These are phyloP conservation scores for Euschistus heros DNA, from an alignment of 1,140 invertebrate species.

Conservation along the genomic window DNA sequence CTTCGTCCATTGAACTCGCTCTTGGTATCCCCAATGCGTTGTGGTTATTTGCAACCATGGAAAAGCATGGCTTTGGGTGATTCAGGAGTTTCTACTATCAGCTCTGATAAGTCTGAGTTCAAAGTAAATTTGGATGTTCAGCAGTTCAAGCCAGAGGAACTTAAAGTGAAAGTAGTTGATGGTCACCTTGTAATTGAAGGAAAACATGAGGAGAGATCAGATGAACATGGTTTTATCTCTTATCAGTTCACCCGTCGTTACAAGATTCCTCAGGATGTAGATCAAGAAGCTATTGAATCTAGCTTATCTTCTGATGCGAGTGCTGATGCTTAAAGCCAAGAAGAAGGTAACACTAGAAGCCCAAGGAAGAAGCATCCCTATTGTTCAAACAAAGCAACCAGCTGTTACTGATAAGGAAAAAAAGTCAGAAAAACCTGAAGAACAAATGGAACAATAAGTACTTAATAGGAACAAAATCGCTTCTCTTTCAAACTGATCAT, in stretches of 20 bases:
- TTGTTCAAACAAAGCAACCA: not conserved
- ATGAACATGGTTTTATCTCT: constrained; percentile 50
- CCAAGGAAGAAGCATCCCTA: not conserved
- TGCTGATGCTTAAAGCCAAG: constrained; percentile 49
- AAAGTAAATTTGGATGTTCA: constrained; percentile 57
- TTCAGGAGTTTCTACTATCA: constrained; percentile 16
- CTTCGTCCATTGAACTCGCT: constrained; percentile 2
- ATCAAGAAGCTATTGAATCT: constrained; percentile 46
- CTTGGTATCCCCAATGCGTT: constrained; percentile 5
- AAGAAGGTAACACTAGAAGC: constrained; percentile 33
- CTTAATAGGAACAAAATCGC: too few species aligned
- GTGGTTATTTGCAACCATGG: constrained; percentile 22
- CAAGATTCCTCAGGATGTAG: constrained; percentile 47
- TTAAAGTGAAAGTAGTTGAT: constrained; percentile 57
- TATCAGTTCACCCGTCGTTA: constrained; percentile 54
- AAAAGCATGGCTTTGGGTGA: not conserved
- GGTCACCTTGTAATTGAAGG: constrained; percentile 54
- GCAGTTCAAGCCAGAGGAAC: constrained; percentile 69
- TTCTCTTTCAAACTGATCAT: not conserved
- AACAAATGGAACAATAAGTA: not conserved
- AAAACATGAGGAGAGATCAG: constrained; percentile 54
- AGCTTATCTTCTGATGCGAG: constrained; percentile 50
- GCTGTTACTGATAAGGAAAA: not conserved
- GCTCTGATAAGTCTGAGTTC: constrained; percentile 18
- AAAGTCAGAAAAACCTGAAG: not conserved